These are phyloP conservation scores for Gallinago stenura DNA, from an alignment of 2,797 vertebrate species.

Conservation along the genomic window DNA sequence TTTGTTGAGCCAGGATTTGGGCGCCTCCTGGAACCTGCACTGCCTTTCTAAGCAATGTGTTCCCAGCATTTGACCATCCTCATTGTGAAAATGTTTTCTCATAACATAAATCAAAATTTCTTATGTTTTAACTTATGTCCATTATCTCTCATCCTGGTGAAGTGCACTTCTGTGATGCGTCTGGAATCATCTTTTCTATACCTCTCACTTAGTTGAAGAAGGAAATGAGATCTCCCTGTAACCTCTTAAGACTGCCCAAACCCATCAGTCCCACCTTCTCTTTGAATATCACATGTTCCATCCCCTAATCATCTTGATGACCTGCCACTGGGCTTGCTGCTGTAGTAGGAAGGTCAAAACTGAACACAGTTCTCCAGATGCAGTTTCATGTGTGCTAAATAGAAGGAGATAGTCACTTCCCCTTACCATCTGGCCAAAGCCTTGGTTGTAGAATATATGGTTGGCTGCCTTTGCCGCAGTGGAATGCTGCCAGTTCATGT, in stretches of 20 bases:
- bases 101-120: not conserved
- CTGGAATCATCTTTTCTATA: not conserved
- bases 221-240: not conserved
- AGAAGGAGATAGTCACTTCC: not conserved
- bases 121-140: not conserved
- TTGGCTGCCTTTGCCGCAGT: fast-evolving
- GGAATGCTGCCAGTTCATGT: not conserved
- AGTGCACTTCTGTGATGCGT: not conserved
- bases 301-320: not conserved
- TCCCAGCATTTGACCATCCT: not conserved
- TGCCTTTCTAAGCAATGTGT: not conserved
- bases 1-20: not conserved
- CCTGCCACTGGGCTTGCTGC: not conserved
- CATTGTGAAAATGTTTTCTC: not conserved
- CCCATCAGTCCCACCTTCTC: not conserved
- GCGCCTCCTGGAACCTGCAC: not conserved
- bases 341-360: not conserved
- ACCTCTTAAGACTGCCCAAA: not conserved
- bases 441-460: not conserved
- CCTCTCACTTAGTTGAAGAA: not conserved
- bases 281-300: not conserved
- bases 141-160: not conserved
- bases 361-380: not conserved
- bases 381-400: not conserved
- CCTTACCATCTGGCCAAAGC: not conserved